Evolutionary conservation across 2,888 invertebrate genomes (phyloP).

Genomic region (Melinaea menophilus): DNA sequence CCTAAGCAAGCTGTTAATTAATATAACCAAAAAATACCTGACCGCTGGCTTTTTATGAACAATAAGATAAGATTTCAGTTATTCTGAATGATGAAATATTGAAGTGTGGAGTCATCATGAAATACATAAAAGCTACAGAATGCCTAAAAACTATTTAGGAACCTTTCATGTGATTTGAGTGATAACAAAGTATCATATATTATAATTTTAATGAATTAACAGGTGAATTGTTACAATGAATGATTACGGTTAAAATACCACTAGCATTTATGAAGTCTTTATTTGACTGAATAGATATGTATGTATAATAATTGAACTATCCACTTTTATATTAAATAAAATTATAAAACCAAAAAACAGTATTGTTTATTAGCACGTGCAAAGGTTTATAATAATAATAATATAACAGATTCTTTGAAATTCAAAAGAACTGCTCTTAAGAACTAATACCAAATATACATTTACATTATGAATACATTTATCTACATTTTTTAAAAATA

Average conservation of each 20-base stretch:
- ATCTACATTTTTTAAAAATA: no score
- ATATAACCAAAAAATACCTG: conserved; percentile 36
- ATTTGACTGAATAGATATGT: conserved; percentile 70
- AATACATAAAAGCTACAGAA: conserved; percentile 16
- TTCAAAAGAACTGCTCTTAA: no score
- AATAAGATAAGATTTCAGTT: conserved; percentile 49
- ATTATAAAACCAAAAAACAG: conserved; percentile 40
- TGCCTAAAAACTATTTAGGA: conserved; percentile 39
- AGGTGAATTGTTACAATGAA: conserved; percentile 41
- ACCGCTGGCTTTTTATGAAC: conserved; percentile 45
- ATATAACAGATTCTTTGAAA: no score
- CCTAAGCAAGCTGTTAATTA: conserved; percentile 63
- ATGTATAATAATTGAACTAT: conserved; percentile 55
- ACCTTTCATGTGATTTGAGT: conserved; percentile 43
- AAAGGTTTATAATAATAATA: neutral
- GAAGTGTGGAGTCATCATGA: conserved; percentile 16
- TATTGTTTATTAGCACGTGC: conserved; percentile 11
- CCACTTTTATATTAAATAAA: conserved; percentile 71
- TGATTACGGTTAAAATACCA: conserved; percentile 41
- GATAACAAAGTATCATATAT: conserved; percentile 45
- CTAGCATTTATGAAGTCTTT: conserved; percentile 64
- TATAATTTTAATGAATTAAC: conserved; percentile 40
- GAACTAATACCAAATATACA: no score
- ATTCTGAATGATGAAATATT: conserved; percentile 42
- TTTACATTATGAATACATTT: no score